Evolutionary conservation across 2,888 invertebrate genomes (phyloP), one percentile per base, ranked within the genome.

Genomic region (Ernsta delagoae): DNA sequence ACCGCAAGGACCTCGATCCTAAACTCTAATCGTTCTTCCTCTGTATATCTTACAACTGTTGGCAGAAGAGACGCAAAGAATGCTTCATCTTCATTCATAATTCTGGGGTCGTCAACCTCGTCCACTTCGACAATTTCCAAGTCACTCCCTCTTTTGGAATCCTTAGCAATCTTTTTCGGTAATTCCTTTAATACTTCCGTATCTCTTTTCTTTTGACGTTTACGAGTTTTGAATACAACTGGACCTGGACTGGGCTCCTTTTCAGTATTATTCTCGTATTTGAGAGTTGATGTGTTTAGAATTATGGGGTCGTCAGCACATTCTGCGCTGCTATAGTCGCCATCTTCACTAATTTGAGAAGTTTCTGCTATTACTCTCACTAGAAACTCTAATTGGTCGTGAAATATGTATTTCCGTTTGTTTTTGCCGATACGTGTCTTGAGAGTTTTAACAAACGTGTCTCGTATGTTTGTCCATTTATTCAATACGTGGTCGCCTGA

Each of bases 71-170:
- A 92, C 0, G 92, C 92, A 63, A 93, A 93, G 72, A 93, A 93
- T 0, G 92, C 92, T 70, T 93, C 93, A 70, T 93, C 92, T 71
- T 93, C 93, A 67, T 93, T 92, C 92, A 93, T 92, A 0, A 93
- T 75, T 41, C 92, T 81, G 0, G 87, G 85, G 65, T 92, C 90
- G 65, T 78, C 81, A 0, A 73, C 71, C 5, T 84, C 84, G 3
- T 85, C 84, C 0, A 87, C 76, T 70, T 83, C 86, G 0, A 84
- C 78, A 56, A 85, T 84, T 73, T 89, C 85, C 24, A 87, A 75
- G 1, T 81, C 80, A 5, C 75, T 77, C 5, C 72, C 73, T 1
- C 59, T 53, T 7, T 72, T 74, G 50, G 74, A 69, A 2, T 71
- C 65, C 53, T 74, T 67, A 24, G 67, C 72, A 31, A 39, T 9